Evolutionary conservation across 53 echinoderm and acorn worm genomes (phyloP).

Genomic region (Actinopyga echinites): DNA sequence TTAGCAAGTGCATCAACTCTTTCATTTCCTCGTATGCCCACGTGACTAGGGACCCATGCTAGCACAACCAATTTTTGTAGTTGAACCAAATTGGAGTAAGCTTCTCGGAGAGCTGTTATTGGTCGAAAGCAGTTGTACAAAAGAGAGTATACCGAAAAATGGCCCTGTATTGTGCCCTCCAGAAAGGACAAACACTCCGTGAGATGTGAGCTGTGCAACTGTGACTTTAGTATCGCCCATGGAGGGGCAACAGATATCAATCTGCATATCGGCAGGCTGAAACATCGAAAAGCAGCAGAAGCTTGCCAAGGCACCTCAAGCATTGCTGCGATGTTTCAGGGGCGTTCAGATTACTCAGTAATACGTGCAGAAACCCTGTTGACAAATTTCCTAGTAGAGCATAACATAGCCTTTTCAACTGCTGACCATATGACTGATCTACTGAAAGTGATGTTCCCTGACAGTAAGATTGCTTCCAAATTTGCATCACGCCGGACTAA

Average conservation of each 20-base stretch:
- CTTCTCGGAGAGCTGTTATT: too few relatives aligned
- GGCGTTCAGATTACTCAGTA: neutral
- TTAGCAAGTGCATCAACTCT: too few relatives aligned
- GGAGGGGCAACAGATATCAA: conserved; percentile 11
- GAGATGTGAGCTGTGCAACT: neutral
- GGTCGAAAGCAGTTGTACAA: conserved; percentile 17
- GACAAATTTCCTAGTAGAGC: conserved; percentile 55
- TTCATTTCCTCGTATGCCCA: too few relatives aligned
- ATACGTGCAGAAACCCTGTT: conserved; percentile 54
- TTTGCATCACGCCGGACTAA: conserved; percentile 51
- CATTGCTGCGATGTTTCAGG: neutral
- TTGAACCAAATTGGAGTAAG: too few relatives aligned
- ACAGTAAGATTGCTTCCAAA: conserved; percentile 57
- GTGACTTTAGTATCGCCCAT: conserved; percentile 16
- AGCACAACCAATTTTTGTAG: too few relatives aligned
- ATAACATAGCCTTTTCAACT: conserved; percentile 41
- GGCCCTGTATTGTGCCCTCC: conserved; percentile 20
- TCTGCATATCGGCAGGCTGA: conserved; percentile 8
- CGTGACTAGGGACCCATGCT: too few relatives aligned
- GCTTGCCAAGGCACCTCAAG: neutral
- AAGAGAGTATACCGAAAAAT: neutral
- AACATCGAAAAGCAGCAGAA: neutral
- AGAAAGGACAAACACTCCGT: neutral
- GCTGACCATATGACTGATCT: conserved; percentile 45
- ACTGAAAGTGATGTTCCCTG: conserved; percentile 61